phyloP scores from a whole-genome alignment of 2,113 vertebrate genomes.

The Pachycephala philippinensis region DNA sequence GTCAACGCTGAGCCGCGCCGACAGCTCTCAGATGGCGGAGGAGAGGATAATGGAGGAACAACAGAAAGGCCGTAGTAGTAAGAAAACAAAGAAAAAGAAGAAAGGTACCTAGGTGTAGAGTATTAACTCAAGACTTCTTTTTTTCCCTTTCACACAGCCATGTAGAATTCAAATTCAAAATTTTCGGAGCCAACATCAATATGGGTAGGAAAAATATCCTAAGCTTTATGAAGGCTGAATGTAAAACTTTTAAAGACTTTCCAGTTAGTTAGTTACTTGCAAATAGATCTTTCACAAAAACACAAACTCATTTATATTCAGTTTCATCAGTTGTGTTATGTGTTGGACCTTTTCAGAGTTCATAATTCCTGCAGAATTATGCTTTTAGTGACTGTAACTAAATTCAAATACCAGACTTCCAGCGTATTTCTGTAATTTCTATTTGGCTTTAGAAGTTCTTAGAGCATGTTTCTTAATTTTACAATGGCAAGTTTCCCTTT shows the following conservation, averaged over 20 bases:
- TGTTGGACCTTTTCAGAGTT: not conserved
- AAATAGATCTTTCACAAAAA: not conserved
- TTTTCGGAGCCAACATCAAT: not conserved
- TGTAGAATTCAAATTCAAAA: not conserved
- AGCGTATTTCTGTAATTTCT: not conserved
- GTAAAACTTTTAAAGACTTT: not conserved
- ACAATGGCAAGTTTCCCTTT: not conserved
- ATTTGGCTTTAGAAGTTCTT: not conserved
- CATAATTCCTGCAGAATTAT: not conserved
- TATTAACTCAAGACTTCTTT: not conserved
- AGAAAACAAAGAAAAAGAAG: constrained; percentile 99
- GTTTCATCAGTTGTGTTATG: not conserved
- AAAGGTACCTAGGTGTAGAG: constrained; percentile 77
- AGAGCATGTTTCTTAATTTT: not conserved
- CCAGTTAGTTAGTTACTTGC: not conserved
- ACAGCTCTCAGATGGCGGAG: constrained; percentile 97
- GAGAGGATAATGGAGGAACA: constrained; percentile 96
- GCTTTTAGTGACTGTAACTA: not conserved
- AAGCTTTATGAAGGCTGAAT: not conserved
- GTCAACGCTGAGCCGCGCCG: constrained; percentile 95
- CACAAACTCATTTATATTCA: not conserved
- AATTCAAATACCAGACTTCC: not conserved
- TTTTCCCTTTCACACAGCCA: not conserved
- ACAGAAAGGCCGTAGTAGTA: constrained; percentile 95
- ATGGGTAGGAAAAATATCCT: not conserved